Evolutionary conservation across 2,888 invertebrate genomes (phyloP), one percentile per base, ranked within the genome.

Genomic region (Xestia rhomboidea): DNA sequence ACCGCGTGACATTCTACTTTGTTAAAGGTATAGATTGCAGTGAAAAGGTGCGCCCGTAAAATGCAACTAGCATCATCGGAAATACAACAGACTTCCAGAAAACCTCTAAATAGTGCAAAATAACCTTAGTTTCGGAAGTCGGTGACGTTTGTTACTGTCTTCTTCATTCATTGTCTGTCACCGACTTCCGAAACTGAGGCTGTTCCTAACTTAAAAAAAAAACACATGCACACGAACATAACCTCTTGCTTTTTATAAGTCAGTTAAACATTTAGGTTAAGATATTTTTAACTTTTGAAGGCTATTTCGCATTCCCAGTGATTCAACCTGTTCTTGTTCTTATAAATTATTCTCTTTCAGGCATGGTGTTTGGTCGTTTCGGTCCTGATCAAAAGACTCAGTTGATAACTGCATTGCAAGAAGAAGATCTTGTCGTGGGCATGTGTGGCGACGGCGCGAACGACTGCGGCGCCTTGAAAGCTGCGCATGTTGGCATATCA

Each of bases 401-500:
- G 91, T 94, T 98, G 71, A 97, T 99, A 13, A 97, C 97, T 63
- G 97, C 97, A 34, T 94, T 98, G 68, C 98, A 98, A 95, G 97
- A 97, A 86, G 96, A 98, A 68, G 98, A 97, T 81, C 97, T 97
- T 89, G 96, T 97, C 68, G 98, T 98, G 75, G 98, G 98, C 73
- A 98, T 97, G 97, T 97, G 97, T 92, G 98, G 98, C 44, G 98
- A 98, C 92, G 98, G 98, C 49, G 98, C 98, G 44, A 98, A 99
- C 94, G 99, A 99, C 94, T 99, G 99, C 93, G 99, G 99, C 66
- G 99, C 99, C 7, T 95, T 99, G 72, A 98, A 98, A 94, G 98
- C 98, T 21, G 99, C 99, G 0, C 98, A 99, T 91, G 98, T 98
- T 49, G 99, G 99, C 41, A 98, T 99, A 81, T 99, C 99, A 1